Percentiles rank a stretch among this genome's conserved stretches.
These are phyloP conservation scores for Chrysolina oricalcia DNA, from an alignment of 2,888 invertebrate species.

Conservation along the genomic window DNA sequence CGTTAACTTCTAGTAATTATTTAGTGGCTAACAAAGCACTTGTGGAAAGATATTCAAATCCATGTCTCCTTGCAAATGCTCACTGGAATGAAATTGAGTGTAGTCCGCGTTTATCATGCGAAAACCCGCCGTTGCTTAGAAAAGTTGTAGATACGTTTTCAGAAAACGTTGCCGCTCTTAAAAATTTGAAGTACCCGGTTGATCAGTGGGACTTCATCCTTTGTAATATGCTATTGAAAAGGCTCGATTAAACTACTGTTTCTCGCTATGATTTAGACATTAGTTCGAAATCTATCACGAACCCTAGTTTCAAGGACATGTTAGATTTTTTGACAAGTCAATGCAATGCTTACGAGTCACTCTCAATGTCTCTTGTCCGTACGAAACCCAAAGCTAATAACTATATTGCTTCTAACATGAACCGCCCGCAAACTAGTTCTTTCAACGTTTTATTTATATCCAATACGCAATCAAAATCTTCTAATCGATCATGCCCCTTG, in stretches of 20 bases:
- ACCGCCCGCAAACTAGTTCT: not conserved
- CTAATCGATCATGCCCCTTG: not conserved
- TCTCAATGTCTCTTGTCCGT: not conserved
- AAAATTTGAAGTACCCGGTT: not conserved
- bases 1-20: too few relatives aligned
- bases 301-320: not conserved
- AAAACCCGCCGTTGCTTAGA: slow-evolving; percentile 11
- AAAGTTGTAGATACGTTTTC: slow-evolving; percentile 6
- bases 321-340: not conserved
- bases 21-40: slow-evolving; percentile 15
- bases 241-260: not conserved
- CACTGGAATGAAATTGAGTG: slow-evolving; percentile 13
- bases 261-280: not conserved
- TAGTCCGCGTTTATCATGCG: slow-evolving; percentile 7
- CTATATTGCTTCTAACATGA: not conserved
- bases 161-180: slow-evolving; percentile 20
- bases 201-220: slow-evolving; percentile 12
- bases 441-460: not conserved
- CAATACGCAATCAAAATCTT: not conserved
- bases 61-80: not conserved
- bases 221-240: slow-evolving; percentile 12
- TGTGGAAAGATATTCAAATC: slow-evolving; percentile 16
- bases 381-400: not conserved
- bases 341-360: not conserved
- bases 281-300: not conserved